Base-by-base conservation (phyloP, 2,888 invertebrate species). In the Ptychoptera contaminata region DNA sequence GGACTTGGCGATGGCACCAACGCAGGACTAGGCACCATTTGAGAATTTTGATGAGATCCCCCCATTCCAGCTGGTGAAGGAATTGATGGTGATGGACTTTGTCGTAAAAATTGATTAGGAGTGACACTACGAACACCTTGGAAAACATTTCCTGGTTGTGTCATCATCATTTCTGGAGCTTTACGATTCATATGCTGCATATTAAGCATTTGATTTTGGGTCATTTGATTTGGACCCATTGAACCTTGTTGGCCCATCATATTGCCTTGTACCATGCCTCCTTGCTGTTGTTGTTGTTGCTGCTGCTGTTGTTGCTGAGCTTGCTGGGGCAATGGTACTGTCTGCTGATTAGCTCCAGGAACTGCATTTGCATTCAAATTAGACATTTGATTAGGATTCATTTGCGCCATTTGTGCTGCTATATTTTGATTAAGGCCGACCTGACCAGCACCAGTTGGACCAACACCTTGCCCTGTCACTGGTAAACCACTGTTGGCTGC, bases 31-130 rank as follows among this genome's bases (percentile, higher is more conserved):
- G 72, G 76, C 54, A 75, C 81, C 81, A 76, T 77, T 57, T 76
- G 76, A 47, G 71, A 70, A 40, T 58, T 60, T 0, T 59, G 56
- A 53, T 63, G 53, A 71, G 46, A 69, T 69, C 1, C 74, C 5
- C 67, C 71, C 64, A 76, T 70, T 37, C 73, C 73, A 30, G 79
- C 82, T 1, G 76, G 77, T 39, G 80, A 79, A 8, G 79, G 77
- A 1, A 79, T 82, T 1, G 82, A 80, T 0, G 84, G 82, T 12
- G 82, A 80, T 1, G 85, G 85, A 55, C 84, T 85, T 58, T 84
- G 86, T 1, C 81, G 69, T 52, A 86, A 68, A 65, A 83, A 87
- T 58, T 83, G 83, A 51, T 71, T 74, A 4, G 84, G 83, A 0
- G 78, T 77, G 1, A 79, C 77, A 37, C 77, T 79, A 1, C 85